Conservation (phyloP, 2,888 invertebrate genomes). For the Lampropteryx suffumata region DNA sequence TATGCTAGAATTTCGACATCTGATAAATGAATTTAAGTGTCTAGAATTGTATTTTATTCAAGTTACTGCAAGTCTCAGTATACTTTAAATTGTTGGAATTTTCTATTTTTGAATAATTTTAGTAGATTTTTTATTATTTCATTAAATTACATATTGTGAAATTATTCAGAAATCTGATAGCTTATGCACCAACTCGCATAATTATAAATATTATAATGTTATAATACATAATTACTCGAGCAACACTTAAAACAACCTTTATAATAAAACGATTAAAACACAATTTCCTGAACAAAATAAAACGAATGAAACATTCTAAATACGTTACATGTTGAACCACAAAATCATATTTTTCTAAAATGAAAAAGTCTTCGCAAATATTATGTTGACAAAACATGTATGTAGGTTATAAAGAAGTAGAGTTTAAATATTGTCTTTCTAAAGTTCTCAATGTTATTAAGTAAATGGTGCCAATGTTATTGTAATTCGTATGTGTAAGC, state of each 20-base stretch:
- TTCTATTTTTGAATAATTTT: conserved; percentile 23
- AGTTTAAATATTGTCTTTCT: background rate
- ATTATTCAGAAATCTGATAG: no score
- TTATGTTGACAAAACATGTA: background rate
- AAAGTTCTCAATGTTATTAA: background rate
- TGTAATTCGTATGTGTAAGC: background rate
- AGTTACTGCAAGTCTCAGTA: conserved; percentile 46
- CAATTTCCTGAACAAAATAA: no score
- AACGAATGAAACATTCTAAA: no score
- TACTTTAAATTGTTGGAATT: conserved; percentile 37
- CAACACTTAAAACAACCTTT: no score
- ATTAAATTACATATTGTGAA: conserved; percentile 27
- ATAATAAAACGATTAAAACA: no score
- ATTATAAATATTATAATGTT: no score
- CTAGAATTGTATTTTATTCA: conserved; percentile 36
- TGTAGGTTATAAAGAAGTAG: background rate
- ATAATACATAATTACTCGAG: no score
- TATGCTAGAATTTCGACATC: conserved; percentile 7
- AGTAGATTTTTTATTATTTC: conserved; percentile 22
- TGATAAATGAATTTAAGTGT: conserved; percentile 25
- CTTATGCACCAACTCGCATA: no score
- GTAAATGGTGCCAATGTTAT: background rate
- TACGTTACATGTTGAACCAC: no score
- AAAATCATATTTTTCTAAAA: background rate
- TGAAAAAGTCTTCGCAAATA: background rate